Evolutionary conservation across 2,797 vertebrate genomes (phyloP).

Genomic region (Benthosema pterotum): DNA sequence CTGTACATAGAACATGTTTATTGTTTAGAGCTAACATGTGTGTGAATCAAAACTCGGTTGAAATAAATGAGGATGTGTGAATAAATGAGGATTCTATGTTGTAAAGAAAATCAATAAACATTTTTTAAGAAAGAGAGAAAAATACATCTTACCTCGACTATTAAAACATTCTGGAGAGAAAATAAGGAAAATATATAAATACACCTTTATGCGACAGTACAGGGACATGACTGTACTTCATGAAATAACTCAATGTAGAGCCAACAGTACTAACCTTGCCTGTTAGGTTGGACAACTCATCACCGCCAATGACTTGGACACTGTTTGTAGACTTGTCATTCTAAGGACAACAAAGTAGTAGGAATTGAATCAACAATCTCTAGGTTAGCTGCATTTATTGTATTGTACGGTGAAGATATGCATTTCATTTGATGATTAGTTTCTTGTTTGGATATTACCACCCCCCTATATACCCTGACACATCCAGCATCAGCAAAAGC

Average conservation of each 20-base stretch:
- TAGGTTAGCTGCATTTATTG: not conserved
- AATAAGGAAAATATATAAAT: constrained; percentile 13
- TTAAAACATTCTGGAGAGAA: constrained; percentile 83
- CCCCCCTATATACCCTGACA: constrained; percentile 1
- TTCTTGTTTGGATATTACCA: constrained; percentile 23
- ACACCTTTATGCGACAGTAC: not conserved
- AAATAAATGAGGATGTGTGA: too few relatives aligned
- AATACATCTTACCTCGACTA: constrained; percentile 84
- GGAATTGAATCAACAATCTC: not conserved
- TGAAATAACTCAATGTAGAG: not conserved
- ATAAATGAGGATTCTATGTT: too few relatives aligned
- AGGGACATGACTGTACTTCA: not conserved
- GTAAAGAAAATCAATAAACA: too few relatives aligned
- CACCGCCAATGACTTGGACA: constrained; percentile 83
- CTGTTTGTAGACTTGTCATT: constrained; percentile 81
- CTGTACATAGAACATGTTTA: not conserved
- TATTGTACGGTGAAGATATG: not conserved
- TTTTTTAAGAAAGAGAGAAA: too few relatives aligned
- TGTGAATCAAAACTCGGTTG: too few relatives aligned
- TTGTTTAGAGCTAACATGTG: too few relatives aligned
- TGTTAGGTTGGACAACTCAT: constrained; percentile 78
- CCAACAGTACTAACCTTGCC: constrained; percentile 76
- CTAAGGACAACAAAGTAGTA: constrained; percentile 51
- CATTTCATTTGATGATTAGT: constrained; percentile 13
- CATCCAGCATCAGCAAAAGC: constrained; percentile 32